Evolutionary conservation across 1,140 invertebrate genomes (phyloP).

Genomic region (Bombyx mandarina): DNA sequence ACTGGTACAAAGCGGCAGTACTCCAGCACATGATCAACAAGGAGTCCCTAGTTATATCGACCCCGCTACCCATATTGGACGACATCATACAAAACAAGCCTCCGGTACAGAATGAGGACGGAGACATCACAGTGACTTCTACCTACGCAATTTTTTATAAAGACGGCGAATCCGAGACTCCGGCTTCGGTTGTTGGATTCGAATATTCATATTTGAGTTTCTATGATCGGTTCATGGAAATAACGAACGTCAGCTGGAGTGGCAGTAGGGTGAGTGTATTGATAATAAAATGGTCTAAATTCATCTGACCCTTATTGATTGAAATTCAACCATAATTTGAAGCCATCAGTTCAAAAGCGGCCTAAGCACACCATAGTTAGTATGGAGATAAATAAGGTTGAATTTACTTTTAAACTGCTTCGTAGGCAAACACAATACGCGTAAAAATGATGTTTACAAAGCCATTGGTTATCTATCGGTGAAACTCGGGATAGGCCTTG

Average conservation of each 20-base stretch:
- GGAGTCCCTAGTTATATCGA: conserved; percentile 83
- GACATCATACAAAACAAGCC: conserved; percentile 42
- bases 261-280: conserved; percentile 13
- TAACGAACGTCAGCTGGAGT: conserved; percentile 72
- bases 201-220: conserved; percentile 81
- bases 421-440: too few species aligned
- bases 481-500: too few species aligned
- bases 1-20: conserved; percentile 93
- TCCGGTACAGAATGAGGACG: conserved; percentile 49
- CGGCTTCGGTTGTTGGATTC: conserved; percentile 90
- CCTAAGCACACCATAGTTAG: too few species aligned
- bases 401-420: too few species aligned
- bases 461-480: too few species aligned
- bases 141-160: conserved; percentile 89
- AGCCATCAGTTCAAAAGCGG: too few species aligned
- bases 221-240: conserved; percentile 77
- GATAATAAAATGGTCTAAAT: too few species aligned
- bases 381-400: too few species aligned
- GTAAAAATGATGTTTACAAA: too few species aligned
- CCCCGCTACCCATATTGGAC: conserved; percentile 78
- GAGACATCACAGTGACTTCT: conserved; percentile 79
- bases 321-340: too few species aligned
- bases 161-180: conserved; percentile 82
- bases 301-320: too few species aligned
- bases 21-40: conserved; percentile 84